Evolutionary conservation across 2,888 invertebrate species (phyloP).

Genomic region (Dryococelus australis): DNA sequence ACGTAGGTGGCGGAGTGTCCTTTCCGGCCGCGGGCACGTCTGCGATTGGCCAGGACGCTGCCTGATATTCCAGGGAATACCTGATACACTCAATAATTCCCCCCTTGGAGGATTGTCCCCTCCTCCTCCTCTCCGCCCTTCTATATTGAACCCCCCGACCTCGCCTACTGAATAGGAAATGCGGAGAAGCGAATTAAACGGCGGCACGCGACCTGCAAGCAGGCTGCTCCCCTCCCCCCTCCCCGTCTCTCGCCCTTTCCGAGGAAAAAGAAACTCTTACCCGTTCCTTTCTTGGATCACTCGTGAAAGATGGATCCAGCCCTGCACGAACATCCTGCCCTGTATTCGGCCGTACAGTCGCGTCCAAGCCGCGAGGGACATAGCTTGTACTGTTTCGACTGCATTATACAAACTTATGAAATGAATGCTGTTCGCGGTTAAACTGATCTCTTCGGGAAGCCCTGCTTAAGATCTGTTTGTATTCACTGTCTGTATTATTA

Average conservation of each 20-base stretch:
- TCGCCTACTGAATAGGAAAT: not conserved
- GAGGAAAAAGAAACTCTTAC: not conserved
- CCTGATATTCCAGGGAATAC: not conserved
- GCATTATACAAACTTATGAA: too few species aligned
- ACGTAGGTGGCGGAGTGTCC: not conserved
- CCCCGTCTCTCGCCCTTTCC: not conserved
- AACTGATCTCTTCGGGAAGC: too few species aligned
- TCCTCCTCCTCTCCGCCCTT: not conserved
- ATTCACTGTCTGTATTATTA: too few species aligned
- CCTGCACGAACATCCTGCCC: not conserved
- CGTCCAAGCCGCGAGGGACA: not conserved
- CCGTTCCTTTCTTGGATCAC: not conserved
- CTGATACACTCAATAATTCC: not conserved
- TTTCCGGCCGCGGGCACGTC: not conserved
- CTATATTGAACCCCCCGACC: too few species aligned
- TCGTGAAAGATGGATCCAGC: not conserved
- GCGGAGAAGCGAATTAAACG: not conserved
- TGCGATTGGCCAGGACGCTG: not conserved
- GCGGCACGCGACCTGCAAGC: conserved; percentile 1
- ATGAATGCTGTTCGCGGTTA: too few species aligned
- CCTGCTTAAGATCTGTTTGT: too few species aligned
- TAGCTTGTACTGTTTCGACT: not conserved
- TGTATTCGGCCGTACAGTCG: not conserved
- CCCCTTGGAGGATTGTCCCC: not conserved
- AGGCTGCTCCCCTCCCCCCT: not conserved